Conservation (phyloP, 2,113 vertebrate genomes). For the Diglossa brunneiventris region DNA sequence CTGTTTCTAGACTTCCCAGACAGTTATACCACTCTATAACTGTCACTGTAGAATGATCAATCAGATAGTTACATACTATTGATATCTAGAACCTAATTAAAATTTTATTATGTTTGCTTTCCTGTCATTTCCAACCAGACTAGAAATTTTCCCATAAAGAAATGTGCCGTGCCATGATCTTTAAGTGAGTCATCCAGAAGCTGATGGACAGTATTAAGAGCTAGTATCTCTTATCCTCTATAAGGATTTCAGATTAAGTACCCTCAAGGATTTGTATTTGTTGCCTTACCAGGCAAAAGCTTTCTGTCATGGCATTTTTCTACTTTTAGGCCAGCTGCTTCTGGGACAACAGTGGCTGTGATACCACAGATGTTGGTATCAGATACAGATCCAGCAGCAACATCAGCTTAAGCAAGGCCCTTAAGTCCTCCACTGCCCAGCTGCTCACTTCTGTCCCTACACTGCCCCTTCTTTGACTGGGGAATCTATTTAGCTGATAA, state of each 20-base stretch:
- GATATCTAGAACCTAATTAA: conserved; percentile 42
- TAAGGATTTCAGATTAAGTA: neutral
- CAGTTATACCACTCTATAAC: conserved; percentile 1
- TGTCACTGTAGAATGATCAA: conserved; percentile 23
- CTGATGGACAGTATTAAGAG: neutral
- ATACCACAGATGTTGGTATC: neutral
- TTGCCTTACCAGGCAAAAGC: neutral
- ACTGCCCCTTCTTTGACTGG: neutral
- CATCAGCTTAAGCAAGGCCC: neutral
- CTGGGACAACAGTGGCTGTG: neutral
- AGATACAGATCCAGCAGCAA: neutral
- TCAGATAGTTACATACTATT: neutral
- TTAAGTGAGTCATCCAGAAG: conserved; percentile 26
- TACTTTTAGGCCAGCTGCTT: neutral
- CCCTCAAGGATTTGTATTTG: neutral
- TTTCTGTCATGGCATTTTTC: neutral
- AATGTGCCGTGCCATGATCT: neutral
- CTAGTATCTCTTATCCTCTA: neutral
- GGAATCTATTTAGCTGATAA: neutral
- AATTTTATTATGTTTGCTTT: conserved; percentile 33
- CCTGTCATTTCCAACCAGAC: neutral
- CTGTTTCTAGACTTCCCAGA: conserved; percentile 28
- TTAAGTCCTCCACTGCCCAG: neutral
- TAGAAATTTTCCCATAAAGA: conserved; percentile 35
- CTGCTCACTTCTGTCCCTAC: neutral